Base-by-base conservation (phyloP, 2,797 vertebrate genomes). In the Anguilla obscura region DNA sequence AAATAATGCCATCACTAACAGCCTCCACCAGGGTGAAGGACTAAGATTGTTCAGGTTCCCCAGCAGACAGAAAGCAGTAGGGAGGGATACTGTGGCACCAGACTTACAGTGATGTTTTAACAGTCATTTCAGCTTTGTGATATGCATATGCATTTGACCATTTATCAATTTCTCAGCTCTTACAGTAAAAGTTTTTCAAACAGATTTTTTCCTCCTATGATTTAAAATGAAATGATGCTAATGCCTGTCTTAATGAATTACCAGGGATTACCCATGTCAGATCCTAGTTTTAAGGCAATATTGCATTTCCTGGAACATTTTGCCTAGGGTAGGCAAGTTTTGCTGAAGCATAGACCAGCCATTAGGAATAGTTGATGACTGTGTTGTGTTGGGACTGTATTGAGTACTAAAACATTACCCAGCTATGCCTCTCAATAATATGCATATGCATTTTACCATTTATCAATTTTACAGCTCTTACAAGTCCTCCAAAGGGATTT, bases 311-410 rank as follows among this genome's bases (percentile, higher is more conserved):
- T 33, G 80, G 3, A 45, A 45, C 36, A 69, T 40, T n/a, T 82
- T 84, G 27, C n/a, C 10, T 30, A 2, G 27, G 45, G 45, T 18
- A 71, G 60, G 52, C 45, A 45, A 60, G 45, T 36, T 54, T 40
- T 30, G 21, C 58, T 84, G 87, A 88, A 60, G 48, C 84, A 79
- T 36, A 86, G 56, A 87, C 87, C 85, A 89, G 90, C 88, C 90
- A 89, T 93, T 90, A 91, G 86, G 89, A 91, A 63, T 89, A 86
- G 86, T 33, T 52, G 87, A 84, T 60, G 91, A 88, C 89, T 91
- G 89, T 89, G 85, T 90, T 92, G 91, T 93, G 89, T 91, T 88
- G 92, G 90, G 91, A 92, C 93, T 92, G 91, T 91, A 93, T 92
- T 92, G 91, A 93, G 92, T 80, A 5, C 8, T 45, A 45, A 45